phyloP scores from a whole-genome alignment of 2,888 invertebrate species.

The Microchrysa polita region DNA sequence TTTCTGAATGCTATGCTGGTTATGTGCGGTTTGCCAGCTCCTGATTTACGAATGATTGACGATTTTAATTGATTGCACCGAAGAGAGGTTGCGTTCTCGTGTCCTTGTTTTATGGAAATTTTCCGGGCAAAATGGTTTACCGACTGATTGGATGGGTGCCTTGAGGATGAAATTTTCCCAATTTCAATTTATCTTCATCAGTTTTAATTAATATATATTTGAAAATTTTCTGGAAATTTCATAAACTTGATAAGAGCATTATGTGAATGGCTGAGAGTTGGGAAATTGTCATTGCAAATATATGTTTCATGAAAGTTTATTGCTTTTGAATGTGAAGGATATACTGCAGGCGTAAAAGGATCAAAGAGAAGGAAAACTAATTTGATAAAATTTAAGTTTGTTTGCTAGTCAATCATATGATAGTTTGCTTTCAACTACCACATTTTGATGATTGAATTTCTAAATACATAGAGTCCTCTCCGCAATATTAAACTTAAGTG shows the following conservation, averaged over 20 bases:
- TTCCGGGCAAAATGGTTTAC: not conserved
- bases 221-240: not conserved
- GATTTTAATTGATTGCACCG: constrained; percentile 39
- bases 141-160: constrained; percentile 7
- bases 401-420: too few species aligned
- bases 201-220: constrained; percentile 33
- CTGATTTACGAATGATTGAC: constrained; percentile 40
- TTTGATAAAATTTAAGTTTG: too few species aligned
- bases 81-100: constrained; percentile 10
- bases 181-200: constrained; percentile 41
- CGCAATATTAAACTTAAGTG: too few species aligned
- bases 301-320: too few species aligned
- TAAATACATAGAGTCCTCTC: too few species aligned
- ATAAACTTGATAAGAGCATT: not conserved
- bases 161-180: constrained; percentile 25
- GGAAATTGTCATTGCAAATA: too few species aligned
- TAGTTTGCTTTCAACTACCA: too few species aligned
- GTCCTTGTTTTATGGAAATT: not conserved
- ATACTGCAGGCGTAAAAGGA: too few species aligned
- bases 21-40: constrained; percentile 23
- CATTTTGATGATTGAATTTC: too few species aligned
- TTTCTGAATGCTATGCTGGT: not conserved
- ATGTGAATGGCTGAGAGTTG: too few species aligned
- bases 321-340: too few species aligned
- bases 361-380: too few species aligned